Base-by-base conservation (phyloP, 2,888 invertebrate species). In the Cenopis cana region DNA sequence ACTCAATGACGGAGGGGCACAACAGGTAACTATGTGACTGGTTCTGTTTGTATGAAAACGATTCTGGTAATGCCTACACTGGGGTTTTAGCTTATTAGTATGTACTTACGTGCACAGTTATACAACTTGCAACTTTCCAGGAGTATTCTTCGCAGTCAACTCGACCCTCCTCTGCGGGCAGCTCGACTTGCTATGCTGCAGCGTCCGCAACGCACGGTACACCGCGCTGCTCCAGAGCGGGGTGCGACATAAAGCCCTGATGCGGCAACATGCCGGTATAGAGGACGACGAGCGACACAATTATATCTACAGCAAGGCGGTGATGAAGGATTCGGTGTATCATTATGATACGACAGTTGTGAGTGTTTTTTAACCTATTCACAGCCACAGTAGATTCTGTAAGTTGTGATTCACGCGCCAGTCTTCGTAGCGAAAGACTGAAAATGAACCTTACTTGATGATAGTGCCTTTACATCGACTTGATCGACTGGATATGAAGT, bases 161-260 rank as follows among this genome's bases (percentile, higher is more conserved):
- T 84, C 91, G 0, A 91, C 92, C 65, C 74, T 93, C 1, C 82
- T 93, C 41, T 93, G 93, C 78, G 93, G 93, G 0, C 93, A 93
- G 77, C 72, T 92, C n/a, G 93, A 93, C 64, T 72, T 93, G 0
- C 72, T 91, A 0, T 91, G 91, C 79, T 93, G 92, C 76, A 87
- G 89, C 41, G 78, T 92, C 0, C 85, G 91, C 46, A 93, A 93
- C 75, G 82, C 78, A 1, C 85, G 91, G 1, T 89, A 84, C 78
- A 88, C 92, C 0, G 91, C 88, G 0, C 75, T 91, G 54, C 77
- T 93, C 50, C 80, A 77, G 56, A 68, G 73, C 1, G 90, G 88
- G 0, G 85, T 87, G 3, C 73, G 65, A 1, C 86, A 90, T 66
- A 57, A 75, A 0, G 77, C 84, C 0, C 62, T 91, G 4, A 74